Conservation (phyloP, 2,888 invertebrate species). For the Campoplex nolae region DNA sequence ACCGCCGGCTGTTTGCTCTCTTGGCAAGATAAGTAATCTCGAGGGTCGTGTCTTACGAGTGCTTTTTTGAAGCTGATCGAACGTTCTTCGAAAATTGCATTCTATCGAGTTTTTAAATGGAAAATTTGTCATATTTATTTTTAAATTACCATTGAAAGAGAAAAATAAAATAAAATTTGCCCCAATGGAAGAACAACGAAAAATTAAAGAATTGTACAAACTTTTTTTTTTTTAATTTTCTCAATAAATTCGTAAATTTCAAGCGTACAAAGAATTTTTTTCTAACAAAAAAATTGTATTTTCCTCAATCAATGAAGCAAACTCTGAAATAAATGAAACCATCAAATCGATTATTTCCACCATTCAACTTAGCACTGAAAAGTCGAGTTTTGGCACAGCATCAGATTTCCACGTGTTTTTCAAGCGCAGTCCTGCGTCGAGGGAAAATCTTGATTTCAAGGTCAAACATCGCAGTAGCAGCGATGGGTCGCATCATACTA, state of each 20-base stretch:
- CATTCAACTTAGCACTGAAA: not conserved
- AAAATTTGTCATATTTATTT: not conserved
- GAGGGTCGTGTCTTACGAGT: slow-evolving; percentile 40
- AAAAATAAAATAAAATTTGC: not conserved
- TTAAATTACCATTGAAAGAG: not conserved
- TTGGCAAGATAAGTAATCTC: slow-evolving; percentile 50
- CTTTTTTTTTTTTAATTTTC: not conserved
- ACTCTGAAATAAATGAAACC: not conserved
- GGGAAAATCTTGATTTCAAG: slow-evolving; percentile 28
- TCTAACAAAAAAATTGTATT: not conserved
- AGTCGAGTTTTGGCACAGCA: not conserved
- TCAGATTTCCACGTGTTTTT: slow-evolving; percentile 11
- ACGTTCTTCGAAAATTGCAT: slow-evolving; percentile 34
- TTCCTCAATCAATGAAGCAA: not conserved
- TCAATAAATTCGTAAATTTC: not conserved
- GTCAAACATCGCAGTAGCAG: slow-evolving; percentile 17
- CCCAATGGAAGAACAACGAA: not conserved
- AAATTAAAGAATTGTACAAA: not conserved
- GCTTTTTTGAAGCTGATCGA: slow-evolving; percentile 6
- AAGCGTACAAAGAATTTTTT: not conserved
- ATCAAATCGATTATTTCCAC: not conserved
- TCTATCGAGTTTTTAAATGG: not conserved
- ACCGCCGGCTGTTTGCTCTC: slow-evolving; percentile 27
- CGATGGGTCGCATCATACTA: not conserved
- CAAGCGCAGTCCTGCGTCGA: not conserved